Conservation (phyloP, 2,113 vertebrate genomes). For the human (Homo sapiens) region DNA sequence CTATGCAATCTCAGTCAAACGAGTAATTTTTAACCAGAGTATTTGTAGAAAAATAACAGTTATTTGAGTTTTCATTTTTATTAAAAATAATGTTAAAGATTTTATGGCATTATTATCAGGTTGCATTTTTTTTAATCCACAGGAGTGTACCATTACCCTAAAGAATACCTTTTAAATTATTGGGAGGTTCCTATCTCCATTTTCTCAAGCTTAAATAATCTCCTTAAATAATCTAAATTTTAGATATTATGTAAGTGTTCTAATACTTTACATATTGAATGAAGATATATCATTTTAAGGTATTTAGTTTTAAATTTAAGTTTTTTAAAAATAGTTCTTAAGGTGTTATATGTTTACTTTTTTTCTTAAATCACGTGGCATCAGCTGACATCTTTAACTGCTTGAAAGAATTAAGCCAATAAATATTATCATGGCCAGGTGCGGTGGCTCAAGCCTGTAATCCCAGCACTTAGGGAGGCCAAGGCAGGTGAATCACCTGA, state of each 20-base stretch:
- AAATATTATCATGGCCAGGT: not conserved
- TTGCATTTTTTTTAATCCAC: not conserved
- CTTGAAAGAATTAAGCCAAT: not conserved
- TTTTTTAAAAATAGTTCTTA: not conserved
- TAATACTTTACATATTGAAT: not conserved
- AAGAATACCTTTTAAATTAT: not conserved
- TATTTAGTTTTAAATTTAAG: constrained; percentile 23
- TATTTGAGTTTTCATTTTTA: constrained; percentile 14
- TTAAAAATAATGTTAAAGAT: not conserved
- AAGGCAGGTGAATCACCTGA: too few relatives aligned
- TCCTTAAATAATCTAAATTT: not conserved
- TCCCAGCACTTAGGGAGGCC: too few relatives aligned
- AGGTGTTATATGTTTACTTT: not conserved
- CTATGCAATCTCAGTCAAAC: too few relatives aligned
- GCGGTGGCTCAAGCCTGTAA: too few relatives aligned
- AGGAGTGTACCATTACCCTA: not conserved
- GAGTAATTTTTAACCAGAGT: not conserved
- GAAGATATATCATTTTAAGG: constrained; percentile 1
- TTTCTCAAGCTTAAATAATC: not conserved
- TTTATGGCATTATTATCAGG: not conserved
- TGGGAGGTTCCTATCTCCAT: not conserved
- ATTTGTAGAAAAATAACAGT: not conserved
- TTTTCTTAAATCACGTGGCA: constrained; percentile 5
- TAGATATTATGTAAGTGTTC: constrained; percentile 2
- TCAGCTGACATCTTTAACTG: not conserved